Percentiles rank a stretch among this genome's conserved stretches.
These are phyloP conservation scores for Drosophila miranda DNA, from an alignment of 1,140 invertebrate species.

Conservation along the genomic window DNA sequence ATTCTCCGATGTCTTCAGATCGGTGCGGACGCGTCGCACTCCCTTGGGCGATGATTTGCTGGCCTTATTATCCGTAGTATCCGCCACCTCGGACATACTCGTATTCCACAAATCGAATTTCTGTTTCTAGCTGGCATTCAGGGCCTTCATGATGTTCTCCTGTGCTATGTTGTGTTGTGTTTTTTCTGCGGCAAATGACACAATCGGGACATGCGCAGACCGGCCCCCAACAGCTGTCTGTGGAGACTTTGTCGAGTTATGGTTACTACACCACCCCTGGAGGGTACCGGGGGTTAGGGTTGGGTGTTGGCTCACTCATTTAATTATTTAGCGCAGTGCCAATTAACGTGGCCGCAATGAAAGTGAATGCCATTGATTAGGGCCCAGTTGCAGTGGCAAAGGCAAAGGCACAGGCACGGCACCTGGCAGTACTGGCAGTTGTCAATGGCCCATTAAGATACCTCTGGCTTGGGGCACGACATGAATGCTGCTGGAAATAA, in stretches of 20 bases:
- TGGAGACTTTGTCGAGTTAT: slow-evolving; percentile 52
- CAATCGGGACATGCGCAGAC: slow-evolving; percentile 78
- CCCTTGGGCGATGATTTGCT: slow-evolving; percentile 81
- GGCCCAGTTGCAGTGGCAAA: background rate
- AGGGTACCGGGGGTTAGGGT: background rate
- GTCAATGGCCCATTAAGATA: slow-evolving; percentile 69
- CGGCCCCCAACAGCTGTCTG: slow-evolving; percentile 52
- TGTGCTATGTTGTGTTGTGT: background rate
- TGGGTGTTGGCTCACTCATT: background rate
- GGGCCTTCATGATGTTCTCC: slow-evolving; percentile 13
- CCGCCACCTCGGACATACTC: slow-evolving; percentile 15
- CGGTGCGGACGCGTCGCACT: slow-evolving; percentile 81
- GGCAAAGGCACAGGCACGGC: background rate
- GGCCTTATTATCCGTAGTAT: slow-evolving; percentile 23
- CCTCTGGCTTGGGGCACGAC: slow-evolving; percentile 27
- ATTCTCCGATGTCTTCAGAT: slow-evolving; percentile 79
- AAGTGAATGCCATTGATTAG: slow-evolving; percentile 71
- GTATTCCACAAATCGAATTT: slow-evolving; percentile 39
- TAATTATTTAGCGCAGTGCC: slow-evolving; percentile 34
- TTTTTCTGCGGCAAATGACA: slow-evolving; percentile 59
- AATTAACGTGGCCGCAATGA: slow-evolving; percentile 59
- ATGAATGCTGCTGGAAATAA: slow-evolving; percentile 51
- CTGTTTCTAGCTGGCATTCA: slow-evolving; percentile 13
- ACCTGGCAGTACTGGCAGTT: slow-evolving; percentile 7
- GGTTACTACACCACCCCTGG: background rate